A percentile compares a stretch with the other conserved stretches of the same genome.
Evolutionary conservation across 2,113 vertebrate genomes (phyloP).

Genomic region (Camelus bactrianus): DNA sequence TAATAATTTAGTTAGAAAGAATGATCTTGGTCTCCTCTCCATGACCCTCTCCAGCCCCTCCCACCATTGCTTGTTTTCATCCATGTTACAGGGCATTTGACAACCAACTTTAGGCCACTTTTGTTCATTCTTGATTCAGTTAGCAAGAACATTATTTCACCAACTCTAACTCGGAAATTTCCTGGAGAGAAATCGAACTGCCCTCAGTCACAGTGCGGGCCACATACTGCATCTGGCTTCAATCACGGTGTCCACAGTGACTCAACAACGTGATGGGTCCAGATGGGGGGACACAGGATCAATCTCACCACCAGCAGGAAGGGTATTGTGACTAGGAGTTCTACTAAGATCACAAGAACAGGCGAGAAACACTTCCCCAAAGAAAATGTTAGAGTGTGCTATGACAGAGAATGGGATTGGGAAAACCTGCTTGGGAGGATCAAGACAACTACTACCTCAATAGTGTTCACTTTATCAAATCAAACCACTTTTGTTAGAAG

Average conservation of each 20-base stretch:
- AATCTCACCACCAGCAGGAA: neutral
- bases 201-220: neutral
- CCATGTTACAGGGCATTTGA: neutral
- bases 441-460: neutral
- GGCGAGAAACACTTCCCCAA: neutral
- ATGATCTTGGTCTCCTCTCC: neutral
- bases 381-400: neutral
- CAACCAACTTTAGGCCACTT: neutral
- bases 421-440: neutral
- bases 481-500: neutral
- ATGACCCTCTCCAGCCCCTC: fast-evolving
- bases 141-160: neutral
- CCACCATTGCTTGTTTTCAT: neutral
- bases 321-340: neutral
- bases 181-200: neutral
- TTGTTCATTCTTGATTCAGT: neutral
- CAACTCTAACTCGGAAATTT: neutral
- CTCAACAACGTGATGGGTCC: neutral
- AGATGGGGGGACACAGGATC: fast-evolving
- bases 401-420: neutral
- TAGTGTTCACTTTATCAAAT: neutral
- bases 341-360: neutral
- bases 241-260: neutral
- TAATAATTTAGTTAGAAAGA: neutral
- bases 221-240: neutral